Evolutionary conservation across 2,113 vertebrate genomes (phyloP).

Genomic region (Lasiurus borealis): DNA sequence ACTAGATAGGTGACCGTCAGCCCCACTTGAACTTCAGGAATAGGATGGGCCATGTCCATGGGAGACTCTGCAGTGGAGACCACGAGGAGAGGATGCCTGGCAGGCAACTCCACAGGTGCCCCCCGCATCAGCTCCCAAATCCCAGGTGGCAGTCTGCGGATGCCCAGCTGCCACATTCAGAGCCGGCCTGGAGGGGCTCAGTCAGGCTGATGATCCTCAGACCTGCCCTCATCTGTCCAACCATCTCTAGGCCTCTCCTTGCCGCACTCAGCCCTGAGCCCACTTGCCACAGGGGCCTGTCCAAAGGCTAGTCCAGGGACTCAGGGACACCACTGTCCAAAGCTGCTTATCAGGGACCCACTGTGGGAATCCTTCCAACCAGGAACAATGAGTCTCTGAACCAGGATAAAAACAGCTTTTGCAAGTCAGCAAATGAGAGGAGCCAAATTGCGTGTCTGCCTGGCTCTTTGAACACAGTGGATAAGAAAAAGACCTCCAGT

Average conservation of each 20-base stretch:
- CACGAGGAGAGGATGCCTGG: background rate
- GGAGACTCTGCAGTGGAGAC: background rate
- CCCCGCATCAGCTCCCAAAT: background rate
- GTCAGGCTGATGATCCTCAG: background rate
- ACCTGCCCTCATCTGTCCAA: background rate
- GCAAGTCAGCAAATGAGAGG: constrained; percentile 67
- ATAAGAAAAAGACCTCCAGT: background rate
- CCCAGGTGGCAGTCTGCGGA: rapidly evolving
- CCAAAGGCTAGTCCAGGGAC: background rate
- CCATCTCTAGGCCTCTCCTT: background rate
- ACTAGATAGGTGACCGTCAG: background rate
- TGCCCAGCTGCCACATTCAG: background rate
- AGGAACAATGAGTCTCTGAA: constrained; percentile 62
- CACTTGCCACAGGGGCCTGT: background rate
- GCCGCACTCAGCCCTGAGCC: background rate
- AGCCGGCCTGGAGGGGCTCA: background rate
- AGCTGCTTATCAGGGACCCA: constrained; percentile 45
- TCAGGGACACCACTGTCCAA: background rate
- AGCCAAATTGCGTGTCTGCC: constrained; percentile 19
- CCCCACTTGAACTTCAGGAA: background rate
- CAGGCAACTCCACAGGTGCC: background rate
- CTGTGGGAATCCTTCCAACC: constrained; percentile 52
- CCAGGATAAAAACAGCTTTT: constrained; percentile 72
- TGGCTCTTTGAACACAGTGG: background rate
- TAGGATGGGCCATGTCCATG: background rate